Evolutionary conservation across 2,797 vertebrate genomes (phyloP), one percentile per base, ranked within the genome.

Genomic region (Neoniphon sammara): DNA sequence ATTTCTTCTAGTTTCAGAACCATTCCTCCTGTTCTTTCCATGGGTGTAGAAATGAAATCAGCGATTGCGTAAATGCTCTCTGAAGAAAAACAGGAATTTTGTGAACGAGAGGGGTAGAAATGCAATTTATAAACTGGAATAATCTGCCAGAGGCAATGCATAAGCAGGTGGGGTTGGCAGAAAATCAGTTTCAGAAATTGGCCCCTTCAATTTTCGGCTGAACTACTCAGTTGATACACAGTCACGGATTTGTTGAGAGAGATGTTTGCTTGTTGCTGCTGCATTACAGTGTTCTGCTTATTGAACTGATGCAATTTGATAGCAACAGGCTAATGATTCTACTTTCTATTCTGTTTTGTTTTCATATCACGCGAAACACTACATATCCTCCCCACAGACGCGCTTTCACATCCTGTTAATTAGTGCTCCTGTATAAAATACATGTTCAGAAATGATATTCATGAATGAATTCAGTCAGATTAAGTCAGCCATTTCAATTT

Each of bases 251-350:
- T 70, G 59, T 70, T 80, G 52, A 39, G 36, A 11, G 36, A 66
- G 64, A 3, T 55, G 59, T 87, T 73, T 62, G 71, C 59, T 69
- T 56, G 12, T 27, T 55, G 49, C 30, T 55, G 49, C 73, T 70
- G 34, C 34, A 46, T 50, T 67, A 25, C 63, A 57, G 36, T 17
- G n/a, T 56, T 62, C 3, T 17, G 11, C 10, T 75, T 56, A 34
- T 47, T 42, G 77, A 72, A 83, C 42, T 77, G 58, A 85, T 81
- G 70, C 71, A 81, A 60, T 81, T 76, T 72, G 59, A 85, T 21
- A 44, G 77, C 70, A 82, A 74, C 70, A 69, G 23, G 71, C 30
- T 7, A 39, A 54, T 20, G 1, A 68, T 65, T 47, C 57, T 25
- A 36, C 20, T 47, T 47, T 74, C 20, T 75, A 14, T 59, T 25